These are phyloP conservation scores for Catharus ustulatus DNA, from an alignment of 2,797 vertebrate species.

Conservation along the genomic window DNA sequence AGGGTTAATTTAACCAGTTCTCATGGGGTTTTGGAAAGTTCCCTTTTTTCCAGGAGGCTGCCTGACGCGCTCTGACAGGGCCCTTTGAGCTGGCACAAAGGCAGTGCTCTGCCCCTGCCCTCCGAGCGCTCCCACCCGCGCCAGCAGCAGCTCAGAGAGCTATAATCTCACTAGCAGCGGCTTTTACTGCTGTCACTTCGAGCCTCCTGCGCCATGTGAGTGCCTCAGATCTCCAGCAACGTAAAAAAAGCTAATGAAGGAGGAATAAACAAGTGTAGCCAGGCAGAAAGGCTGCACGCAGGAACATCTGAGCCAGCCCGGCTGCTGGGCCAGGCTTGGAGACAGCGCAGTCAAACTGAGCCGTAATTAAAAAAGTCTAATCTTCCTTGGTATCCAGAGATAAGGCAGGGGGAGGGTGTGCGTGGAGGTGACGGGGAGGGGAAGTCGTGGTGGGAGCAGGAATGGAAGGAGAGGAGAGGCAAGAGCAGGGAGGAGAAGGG, in stretches of 20 bases:
- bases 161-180: constrained; percentile 74
- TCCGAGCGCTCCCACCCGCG: neutral
- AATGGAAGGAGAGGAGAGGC: neutral
- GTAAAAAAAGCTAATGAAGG: constrained; percentile 70
- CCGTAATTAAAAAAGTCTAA: constrained; percentile 26
- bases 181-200: constrained; percentile 64
- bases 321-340: constrained; percentile 7
- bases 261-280: constrained; percentile 70
- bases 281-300: constrained; percentile 64
- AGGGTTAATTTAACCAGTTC: constrained; percentile 50
- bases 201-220: constrained; percentile 60
- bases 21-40: constrained; percentile 22
- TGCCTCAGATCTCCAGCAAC: constrained; percentile 64
- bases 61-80: constrained; percentile 12
- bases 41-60: constrained; percentile 56
- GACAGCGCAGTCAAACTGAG: neutral
- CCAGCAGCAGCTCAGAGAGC: constrained; percentile 8
- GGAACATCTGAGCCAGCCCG: constrained; percentile 56
- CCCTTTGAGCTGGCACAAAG: constrained; percentile 62
- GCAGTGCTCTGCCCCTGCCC: constrained; percentile 32
- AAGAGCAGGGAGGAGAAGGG: neutral
- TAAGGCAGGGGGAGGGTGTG: neutral
- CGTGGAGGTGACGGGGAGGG: neutral
- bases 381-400: constrained; percentile 45
- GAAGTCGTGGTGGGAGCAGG: neutral